Evolutionary conservation across 2,888 invertebrate species (phyloP), one percentile per base, ranked within the genome.

Genomic region (Drosophila borborema): DNA sequence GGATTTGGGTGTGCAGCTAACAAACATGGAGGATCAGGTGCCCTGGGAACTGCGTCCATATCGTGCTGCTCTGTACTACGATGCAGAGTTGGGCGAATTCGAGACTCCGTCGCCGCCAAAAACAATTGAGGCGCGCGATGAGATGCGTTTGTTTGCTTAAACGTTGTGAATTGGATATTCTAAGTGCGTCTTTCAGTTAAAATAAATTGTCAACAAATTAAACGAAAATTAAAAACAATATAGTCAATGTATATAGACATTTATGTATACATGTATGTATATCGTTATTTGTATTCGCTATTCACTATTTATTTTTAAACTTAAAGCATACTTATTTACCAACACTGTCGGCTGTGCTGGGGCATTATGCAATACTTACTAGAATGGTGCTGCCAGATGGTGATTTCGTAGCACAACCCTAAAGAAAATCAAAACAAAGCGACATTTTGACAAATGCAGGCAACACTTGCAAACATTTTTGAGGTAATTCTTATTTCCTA

Each of bases 1-100:
- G 92, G 99, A 99, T 94, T 95, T 99, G 74, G 98, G 98, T 18
- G 95, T 99, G 3, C 94, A 93, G 41, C 94, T 97, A 63, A 96
- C 96, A 0, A 91, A 94, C 3, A 95, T 98, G 94, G 98, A 98
- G 92, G 95, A 96, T 74, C 96, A 96, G 92, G 95, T 92, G n/a
- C 95, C 96, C 1, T 98, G 97, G 96, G 97, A 97, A 91, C 92
- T 98, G 79, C 95, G 94, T 88, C 96, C 96, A 2, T 96, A 93
- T 93, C 95, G 95, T 54, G 94, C 95, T 28, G 95, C 95, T 79
- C 94, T 94, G 72, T 96, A 96, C 93, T 97, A 97, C 91, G 95
- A 96, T 79, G 96, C 95, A 63, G 95, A 96, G 86, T 86, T 97
- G 31, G 96, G 96, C 73, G 97, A 98, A 91, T 96, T 96, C 91